Evolutionary conservation across 2,113 vertebrate species (phyloP), one percentile per base, ranked within the genome.

Genomic region (Oryctolagus cuniculus): DNA sequence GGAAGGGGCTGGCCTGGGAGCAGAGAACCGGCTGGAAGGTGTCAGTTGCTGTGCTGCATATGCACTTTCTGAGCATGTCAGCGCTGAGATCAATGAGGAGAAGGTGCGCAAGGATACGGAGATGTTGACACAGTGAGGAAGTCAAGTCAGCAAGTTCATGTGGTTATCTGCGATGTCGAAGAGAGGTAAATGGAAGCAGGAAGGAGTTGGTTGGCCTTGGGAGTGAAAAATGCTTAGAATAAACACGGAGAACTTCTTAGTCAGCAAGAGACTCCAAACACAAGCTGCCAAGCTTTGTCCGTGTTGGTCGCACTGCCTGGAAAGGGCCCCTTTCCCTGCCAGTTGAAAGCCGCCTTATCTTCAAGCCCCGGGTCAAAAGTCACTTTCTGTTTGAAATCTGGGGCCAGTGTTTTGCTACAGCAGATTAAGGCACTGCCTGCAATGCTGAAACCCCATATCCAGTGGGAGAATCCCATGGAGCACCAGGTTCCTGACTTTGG

Each of bases 311-410:
- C 13, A 31, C 3, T 69, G 15, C n/a, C 44, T 74, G 0, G 27
- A 77, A 49, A 74, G 16, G 25, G 53, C 24, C 83, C 27, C 55
- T 84, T 38, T 36, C 36, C 63, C 31, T 53, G 75, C 3, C 58
- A 75, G 27, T 66, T 78, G n/a, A 80, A 95, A 92, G 44, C 19
- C 31, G 92, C 80, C n/a, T 88, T 17, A 3, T 90, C 61, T 94
- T 94, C 63, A 92, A 89, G 29, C 1, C n/a, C 25, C 2, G 3
- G n/a, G 15, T 83, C 66, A 77, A 88, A 95, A 86, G 36, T 84
- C 70, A 75, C 31, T 89, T 89, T 66, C 66, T 89, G 36, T 75
- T 15, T 70, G 44, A 86, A 87, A 84, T 89, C 66, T 16, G 19
- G 55, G 19, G 55, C 55, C 55, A 58, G 13, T 17, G 55, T 58